A percentile compares a stretch with the other conserved stretches of the same genome.
Evolutionary conservation across 2,113 vertebrate species (phyloP).

Genomic region (Falcunculus frontatus): DNA sequence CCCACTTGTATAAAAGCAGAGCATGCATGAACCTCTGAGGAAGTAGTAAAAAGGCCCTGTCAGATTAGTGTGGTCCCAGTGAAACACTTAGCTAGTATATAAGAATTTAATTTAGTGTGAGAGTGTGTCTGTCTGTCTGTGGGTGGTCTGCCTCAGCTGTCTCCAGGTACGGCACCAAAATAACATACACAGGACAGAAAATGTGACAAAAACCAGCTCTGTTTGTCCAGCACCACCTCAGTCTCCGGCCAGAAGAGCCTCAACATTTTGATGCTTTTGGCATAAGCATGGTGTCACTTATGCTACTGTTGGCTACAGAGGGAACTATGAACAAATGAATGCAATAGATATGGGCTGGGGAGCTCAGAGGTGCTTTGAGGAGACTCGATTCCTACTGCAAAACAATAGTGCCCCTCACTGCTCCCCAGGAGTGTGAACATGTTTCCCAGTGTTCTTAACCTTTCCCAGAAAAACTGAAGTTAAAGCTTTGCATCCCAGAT

Average conservation of each 20-base stretch:
- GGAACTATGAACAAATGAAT: background rate
- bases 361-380: background rate
- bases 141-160: background rate
- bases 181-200: background rate
- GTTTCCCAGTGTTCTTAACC: background rate
- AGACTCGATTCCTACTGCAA: background rate
- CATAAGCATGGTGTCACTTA: background rate
- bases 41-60: background rate
- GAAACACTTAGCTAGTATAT: background rate
- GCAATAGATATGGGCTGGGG: background rate
- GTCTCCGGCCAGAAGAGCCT: background rate
- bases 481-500: background rate
- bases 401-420: background rate
- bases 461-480: background rate
- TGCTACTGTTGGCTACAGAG: background rate
- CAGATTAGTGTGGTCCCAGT: background rate
- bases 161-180: background rate
- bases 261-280: background rate
- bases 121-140: background rate
- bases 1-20: constrained; percentile 3
- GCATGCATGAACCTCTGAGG: background rate
- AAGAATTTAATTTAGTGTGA: background rate
- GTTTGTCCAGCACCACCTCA: background rate
- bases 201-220: background rate
- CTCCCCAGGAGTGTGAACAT: background rate